phyloP scores from a whole-genome alignment of 35 echinoderm and acorn worm species.

The Ophiothrix spiculata region DNA sequence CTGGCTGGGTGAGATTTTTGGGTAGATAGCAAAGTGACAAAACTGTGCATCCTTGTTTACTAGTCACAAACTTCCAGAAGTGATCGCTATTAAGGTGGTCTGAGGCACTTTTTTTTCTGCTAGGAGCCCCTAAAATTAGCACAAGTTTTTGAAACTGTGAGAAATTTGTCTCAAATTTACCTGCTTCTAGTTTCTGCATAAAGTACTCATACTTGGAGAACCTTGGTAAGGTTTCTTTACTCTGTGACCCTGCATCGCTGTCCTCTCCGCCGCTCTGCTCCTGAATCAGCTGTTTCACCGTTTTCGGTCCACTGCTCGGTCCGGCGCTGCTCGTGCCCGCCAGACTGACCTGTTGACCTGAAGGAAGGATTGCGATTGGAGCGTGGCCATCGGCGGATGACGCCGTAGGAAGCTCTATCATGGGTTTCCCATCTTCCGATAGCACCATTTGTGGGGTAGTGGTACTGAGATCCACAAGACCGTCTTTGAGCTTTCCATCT shows the following conservation, averaged over 20 bases:
- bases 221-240: slow-evolving; percentile 38
- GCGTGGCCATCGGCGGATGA: background rate
- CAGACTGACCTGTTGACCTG: background rate
- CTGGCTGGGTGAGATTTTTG: too few relatives aligned
- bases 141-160: too few relatives aligned
- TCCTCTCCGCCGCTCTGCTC: slow-evolving; percentile 46
- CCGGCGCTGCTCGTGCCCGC: background rate
- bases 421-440: background rate
- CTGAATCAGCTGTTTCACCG: slow-evolving; percentile 62
- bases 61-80: too few relatives aligned
- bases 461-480: background rate
- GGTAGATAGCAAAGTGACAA: too few relatives aligned
- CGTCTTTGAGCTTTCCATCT: background rate
- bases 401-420: background rate
- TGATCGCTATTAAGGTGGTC: too few relatives aligned
- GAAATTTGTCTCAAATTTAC: too few relatives aligned
- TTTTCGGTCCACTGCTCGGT: slow-evolving; percentile 1
- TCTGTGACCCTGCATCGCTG: slow-evolving; percentile 32
- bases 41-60: too few relatives aligned
- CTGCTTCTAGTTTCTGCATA: slow-evolving; percentile 98
- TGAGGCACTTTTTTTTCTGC: too few relatives aligned
- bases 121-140: too few relatives aligned
- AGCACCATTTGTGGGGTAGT: background rate
- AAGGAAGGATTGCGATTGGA: background rate
- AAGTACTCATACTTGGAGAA: slow-evolving; percentile 99